Base-by-base conservation (phyloP, 2,113 vertebrate species). In the Pongo abelii region DNA sequence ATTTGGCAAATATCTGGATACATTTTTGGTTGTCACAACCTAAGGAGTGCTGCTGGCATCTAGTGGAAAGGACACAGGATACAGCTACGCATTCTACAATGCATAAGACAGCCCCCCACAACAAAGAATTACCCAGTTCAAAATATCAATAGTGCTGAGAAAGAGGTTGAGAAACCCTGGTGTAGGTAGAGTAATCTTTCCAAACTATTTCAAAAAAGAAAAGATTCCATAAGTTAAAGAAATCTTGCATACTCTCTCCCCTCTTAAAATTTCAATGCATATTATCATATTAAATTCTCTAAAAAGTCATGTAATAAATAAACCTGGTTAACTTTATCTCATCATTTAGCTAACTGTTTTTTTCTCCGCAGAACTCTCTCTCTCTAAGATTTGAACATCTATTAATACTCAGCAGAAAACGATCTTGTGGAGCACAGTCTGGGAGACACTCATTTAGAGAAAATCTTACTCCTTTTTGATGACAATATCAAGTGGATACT, bases 401-500 rank as follows among this genome's bases (percentile, higher is more conserved):
- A 85, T 81, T 50, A 89, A 46, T 32, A 79, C 83, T 88, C 64
- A 91, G 43, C 23, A 77, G 67, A 61, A 72, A 78, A 86, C 40
- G 27, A 88, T 79, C 89, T 87, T 81, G 67, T 84, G 32, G 80
- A 79, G 93, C 30, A 87, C 16, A 70, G 8, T 91, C 20, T 95
- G 40, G 10, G 57, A 96, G 80, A 84, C 13, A 90, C 8, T 27
- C 72, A 8, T 87, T 80, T 87, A 83, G 11, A 94, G 27, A 92
- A 89, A 94, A 79, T 32, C 46, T 83, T 87, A 70, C 52, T 89
- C 30, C 17, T 70, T 96, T 91, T 48, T 96, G 50, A 93, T 77
- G 83, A 96, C 72, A 93, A 70, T 70, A 77, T 84, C 85, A 91
- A 92, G 32, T 85, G 18, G 77, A 95, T 83, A 86, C 16, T 38